phyloP scores from a whole-genome alignment of 2,797 vertebrate genomes.

The Anabacerthia variegaticeps region DNA sequence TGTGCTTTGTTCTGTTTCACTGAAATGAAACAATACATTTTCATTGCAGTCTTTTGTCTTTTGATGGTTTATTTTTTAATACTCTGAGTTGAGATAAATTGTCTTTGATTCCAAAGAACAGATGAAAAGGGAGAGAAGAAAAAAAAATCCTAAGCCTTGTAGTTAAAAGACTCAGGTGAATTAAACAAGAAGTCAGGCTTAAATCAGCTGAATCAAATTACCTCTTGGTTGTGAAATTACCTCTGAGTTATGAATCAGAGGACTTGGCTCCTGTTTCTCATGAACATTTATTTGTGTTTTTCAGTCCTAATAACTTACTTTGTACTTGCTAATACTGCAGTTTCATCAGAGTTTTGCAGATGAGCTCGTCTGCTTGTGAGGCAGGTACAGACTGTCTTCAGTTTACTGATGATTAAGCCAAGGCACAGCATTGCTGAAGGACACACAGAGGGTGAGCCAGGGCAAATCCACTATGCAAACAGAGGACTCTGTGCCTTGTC shows the following conservation, averaged over 20 bases:
- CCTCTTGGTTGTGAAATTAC: conserved; percentile 50
- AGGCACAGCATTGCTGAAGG: not conserved
- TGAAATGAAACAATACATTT: conserved; percentile 67
- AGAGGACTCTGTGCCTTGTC: not conserved
- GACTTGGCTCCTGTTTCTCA: conserved; percentile 30
- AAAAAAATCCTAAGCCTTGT: conserved; percentile 1
- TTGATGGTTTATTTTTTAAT: conserved; percentile 51
- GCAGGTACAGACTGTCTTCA: not conserved
- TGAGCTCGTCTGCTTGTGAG: not conserved
- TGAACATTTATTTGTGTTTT: conserved; percentile 56
- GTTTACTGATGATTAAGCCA: not conserved
- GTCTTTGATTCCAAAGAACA: conserved; percentile 58
- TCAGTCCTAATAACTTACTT: conserved; percentile 14
- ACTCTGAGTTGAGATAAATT: conserved; percentile 62
- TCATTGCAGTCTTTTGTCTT: conserved; percentile 56
- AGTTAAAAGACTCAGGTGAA: conserved; percentile 48
- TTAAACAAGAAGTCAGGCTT: conserved; percentile 42
- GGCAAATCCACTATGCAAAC: not conserved
- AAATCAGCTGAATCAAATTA: conserved; percentile 63
- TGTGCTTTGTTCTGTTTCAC: conserved; percentile 47
- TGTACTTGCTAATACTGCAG: not conserved
- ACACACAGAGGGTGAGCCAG: not conserved
- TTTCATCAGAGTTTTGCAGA: not conserved
- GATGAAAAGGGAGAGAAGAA: conserved; percentile 37
- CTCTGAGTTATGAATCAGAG: conserved; percentile 6